A percentile compares a stretch with the other conserved stretches of the same genome.
phyloP scores from a whole-genome alignment of 2,113 vertebrate genomes.

The Chloroceryle aenea region DNA sequence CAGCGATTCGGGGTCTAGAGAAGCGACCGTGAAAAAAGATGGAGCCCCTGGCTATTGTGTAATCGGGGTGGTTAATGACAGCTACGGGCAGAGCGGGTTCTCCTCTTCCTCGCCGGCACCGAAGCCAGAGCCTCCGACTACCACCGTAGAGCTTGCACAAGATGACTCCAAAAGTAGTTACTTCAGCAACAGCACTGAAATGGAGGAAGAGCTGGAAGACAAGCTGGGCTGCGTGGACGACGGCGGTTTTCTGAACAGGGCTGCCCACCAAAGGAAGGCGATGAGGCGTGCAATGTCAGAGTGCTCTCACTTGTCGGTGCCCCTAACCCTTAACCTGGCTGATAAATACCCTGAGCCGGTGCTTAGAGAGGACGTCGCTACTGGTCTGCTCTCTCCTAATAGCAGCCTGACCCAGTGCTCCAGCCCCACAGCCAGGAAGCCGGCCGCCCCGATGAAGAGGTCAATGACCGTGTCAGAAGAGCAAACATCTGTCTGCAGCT shows the following conservation, averaged over 20 bases:
- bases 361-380: constrained; percentile 60
- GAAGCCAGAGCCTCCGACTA: constrained; percentile 49
- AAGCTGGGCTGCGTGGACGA: constrained; percentile 72
- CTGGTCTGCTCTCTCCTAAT: constrained; percentile 60
- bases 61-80: constrained; percentile 67
- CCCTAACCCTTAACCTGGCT: constrained; percentile 84
- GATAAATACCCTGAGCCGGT: constrained; percentile 88
- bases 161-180: constrained; percentile 50
- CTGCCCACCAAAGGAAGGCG: constrained; percentile 87
- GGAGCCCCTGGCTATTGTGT: constrained; percentile 73
- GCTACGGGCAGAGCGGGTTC: constrained; percentile 28
- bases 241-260: constrained; percentile 60
- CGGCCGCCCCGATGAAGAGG: constrained; percentile 79
- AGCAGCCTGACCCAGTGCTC: constrained; percentile 31
- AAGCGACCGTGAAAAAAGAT: constrained; percentile 59
- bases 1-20: constrained; percentile 42
- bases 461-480: constrained; percentile 88
- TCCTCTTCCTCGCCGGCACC: background rate
- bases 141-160: constrained; percentile 75
- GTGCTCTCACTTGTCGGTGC: constrained; percentile 91
- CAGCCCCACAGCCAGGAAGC: constrained; percentile 67
- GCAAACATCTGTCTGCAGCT: constrained; percentile 53
- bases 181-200: background rate
- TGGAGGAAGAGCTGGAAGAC: constrained; percentile 68
- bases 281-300: constrained; percentile 94